Evolutionary conservation across 2,888 invertebrate species (phyloP).

Genomic region (Drosophila colorata): DNA sequence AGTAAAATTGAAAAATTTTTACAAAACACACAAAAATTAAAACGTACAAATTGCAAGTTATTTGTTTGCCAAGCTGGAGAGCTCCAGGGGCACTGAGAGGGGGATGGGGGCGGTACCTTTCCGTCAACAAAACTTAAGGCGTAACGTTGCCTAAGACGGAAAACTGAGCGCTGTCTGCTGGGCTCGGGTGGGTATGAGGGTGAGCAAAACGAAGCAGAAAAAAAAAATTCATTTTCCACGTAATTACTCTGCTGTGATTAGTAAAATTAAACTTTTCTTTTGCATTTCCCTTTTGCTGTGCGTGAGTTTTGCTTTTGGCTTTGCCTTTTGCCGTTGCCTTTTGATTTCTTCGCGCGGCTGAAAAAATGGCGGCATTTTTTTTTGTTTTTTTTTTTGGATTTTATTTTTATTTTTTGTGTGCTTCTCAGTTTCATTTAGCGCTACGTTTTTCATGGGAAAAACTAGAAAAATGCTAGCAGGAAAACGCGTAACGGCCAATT

Average conservation of each 20-base stretch:
- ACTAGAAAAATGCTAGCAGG: conserved; percentile 63
- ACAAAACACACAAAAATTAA: conserved; percentile 79
- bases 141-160: conserved; percentile 11
- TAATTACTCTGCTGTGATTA: conserved; percentile 85
- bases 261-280: conserved; percentile 84
- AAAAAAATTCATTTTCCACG: conserved; percentile 85
- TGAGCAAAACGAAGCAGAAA: conserved; percentile 16
- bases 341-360: conserved; percentile 65
- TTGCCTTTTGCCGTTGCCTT: conserved; percentile 38
- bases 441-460: conserved; percentile 83
- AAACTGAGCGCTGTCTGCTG: conserved; percentile 1
- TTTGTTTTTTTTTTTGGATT: conserved; percentile 20
- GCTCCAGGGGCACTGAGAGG: not conserved
- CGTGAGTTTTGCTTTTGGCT: conserved; percentile 69
- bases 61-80: conserved; percentile 67
- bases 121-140: conserved; percentile 24
- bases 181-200: conserved; percentile 8
- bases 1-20: conserved; percentile 80
- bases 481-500: conserved; percentile 83
- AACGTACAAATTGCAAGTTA: conserved; percentile 84
- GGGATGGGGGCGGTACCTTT: conserved; percentile 41
- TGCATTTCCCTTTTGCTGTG: conserved; percentile 67
- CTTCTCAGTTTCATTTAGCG: conserved; percentile 79
- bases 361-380: conserved; percentile 68
- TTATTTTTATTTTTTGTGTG: conserved; percentile 10